phyloP scores from a whole-genome alignment of 2,888 invertebrate species.

The Amiota mariae region DNA sequence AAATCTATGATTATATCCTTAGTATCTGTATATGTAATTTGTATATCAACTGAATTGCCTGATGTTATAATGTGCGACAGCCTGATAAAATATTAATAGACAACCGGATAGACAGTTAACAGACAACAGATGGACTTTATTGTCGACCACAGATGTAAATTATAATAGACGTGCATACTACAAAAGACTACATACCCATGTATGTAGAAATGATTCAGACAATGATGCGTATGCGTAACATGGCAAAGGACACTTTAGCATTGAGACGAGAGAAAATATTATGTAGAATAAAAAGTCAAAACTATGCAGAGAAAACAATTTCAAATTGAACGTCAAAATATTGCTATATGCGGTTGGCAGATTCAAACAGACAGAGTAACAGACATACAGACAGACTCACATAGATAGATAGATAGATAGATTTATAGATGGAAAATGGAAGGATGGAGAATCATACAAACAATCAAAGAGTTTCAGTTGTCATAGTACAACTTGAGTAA shows the following conservation, averaged over 20 bases:
- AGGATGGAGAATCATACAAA: too few relatives aligned
- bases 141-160: slow-evolving; percentile 68
- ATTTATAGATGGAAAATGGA: too few relatives aligned
- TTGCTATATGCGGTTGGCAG: neutral
- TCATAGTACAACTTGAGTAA: too few relatives aligned
- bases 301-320: neutral
- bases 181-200: slow-evolving; percentile 43
- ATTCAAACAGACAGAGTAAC: too few relatives aligned
- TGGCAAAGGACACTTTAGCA: neutral
- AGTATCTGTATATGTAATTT: neutral
- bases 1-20: neutral
- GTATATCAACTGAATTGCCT: slow-evolving; percentile 21
- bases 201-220: slow-evolving; percentile 39
- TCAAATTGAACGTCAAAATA: slow-evolving; percentile 20
- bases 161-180: slow-evolving; percentile 59
- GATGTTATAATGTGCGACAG: slow-evolving; percentile 51
- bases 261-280: neutral
- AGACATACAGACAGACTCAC: too few relatives aligned
- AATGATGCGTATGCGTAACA: slow-evolving; percentile 14
- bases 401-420: too few relatives aligned
- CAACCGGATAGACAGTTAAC: slow-evolving; percentile 71
- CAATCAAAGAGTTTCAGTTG: too few relatives aligned
- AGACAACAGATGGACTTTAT: slow-evolving; percentile 72
- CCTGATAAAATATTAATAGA: slow-evolving; percentile 71
- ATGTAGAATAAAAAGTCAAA: too few relatives aligned